phyloP scores from a whole-genome alignment of 2,113 vertebrate species.

The Brachyhypopomus occidentalis region DNA sequence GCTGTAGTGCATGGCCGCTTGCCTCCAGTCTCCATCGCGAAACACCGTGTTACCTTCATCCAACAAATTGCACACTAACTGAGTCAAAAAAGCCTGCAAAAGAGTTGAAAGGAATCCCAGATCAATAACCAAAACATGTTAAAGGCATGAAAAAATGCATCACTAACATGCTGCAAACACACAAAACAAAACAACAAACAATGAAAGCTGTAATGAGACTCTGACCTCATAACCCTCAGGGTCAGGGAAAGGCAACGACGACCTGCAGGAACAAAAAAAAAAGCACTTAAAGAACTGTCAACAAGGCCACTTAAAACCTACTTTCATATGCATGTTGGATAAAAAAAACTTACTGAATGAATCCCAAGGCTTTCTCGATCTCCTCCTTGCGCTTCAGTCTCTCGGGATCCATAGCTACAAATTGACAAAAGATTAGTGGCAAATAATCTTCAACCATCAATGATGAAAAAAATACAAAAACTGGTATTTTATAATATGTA shows the following conservation, averaged over 20 bases:
- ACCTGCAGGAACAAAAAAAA: slow-evolving; percentile 74
- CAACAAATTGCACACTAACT: slow-evolving; percentile 91
- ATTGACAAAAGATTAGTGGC: slow-evolving; percentile 29
- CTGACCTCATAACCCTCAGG: slow-evolving; percentile 94
- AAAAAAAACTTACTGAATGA: slow-evolving; percentile 88
- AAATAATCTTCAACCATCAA: background rate
- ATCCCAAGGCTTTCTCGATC: slow-evolving; percentile 95
- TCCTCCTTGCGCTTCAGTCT: slow-evolving; percentile 92
- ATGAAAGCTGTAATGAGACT: background rate
- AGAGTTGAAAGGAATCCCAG: background rate
- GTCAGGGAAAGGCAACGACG: slow-evolving; percentile 88
- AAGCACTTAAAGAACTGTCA: background rate
- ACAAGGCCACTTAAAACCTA: background rate
- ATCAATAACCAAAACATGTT: background rate
- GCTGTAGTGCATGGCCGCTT: slow-evolving; percentile 86
- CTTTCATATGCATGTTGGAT: background rate
- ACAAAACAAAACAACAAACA: background rate
- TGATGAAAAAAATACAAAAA: background rate
- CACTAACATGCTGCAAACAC: background rate
- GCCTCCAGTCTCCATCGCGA: slow-evolving; percentile 87
- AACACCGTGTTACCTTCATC: slow-evolving; percentile 93
- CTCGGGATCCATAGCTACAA: slow-evolving; percentile 81
- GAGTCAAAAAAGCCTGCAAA: slow-evolving; percentile 86
- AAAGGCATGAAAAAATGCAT: background rate
- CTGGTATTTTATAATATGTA: too few relatives aligned